Evolutionary conservation across 2,888 invertebrate species (phyloP).

Genomic region (Scaptomyza parva): DNA sequence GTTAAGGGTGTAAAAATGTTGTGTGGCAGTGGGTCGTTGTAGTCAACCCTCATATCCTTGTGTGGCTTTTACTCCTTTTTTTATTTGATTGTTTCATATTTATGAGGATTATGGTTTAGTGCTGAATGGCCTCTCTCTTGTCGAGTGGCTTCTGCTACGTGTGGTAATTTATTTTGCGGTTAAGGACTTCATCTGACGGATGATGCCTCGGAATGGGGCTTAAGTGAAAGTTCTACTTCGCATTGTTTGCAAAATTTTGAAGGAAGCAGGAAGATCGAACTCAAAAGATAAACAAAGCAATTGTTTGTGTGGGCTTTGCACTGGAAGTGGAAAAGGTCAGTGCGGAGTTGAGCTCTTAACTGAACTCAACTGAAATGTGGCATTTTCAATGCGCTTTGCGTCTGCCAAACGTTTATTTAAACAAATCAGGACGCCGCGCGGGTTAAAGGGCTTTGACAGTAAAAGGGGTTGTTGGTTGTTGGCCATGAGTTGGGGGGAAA

Average conservation of each 20-base stretch:
- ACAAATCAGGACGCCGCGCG: conserved; percentile 39
- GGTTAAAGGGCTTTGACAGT: conserved; percentile 26
- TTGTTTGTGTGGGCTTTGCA: conserved; percentile 1
- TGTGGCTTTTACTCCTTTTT: conserved; percentile 51
- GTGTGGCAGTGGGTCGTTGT: conserved; percentile 42
- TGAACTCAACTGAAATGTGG: conserved; percentile 48
- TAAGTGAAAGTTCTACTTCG: conserved; percentile 59
- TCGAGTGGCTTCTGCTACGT: conserved; percentile 55
- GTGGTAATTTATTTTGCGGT: conserved; percentile 67
- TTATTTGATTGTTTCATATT: conserved; percentile 80
- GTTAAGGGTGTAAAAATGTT: too few species aligned
- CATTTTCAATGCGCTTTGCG: conserved; percentile 49
- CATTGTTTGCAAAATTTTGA: conserved; percentile 58
- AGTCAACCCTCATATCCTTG: conserved; percentile 30
- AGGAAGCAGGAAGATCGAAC: conserved; percentile 42
- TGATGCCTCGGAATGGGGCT: conserved; percentile 37
- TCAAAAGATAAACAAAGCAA: conserved; percentile 64
- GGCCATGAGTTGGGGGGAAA: not conserved
- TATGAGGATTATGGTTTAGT: conserved; percentile 74
- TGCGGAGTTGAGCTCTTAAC: conserved; percentile 21
- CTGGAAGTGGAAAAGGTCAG: conserved; percentile 14
- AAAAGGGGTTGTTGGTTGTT: not conserved
- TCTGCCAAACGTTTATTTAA: conserved; percentile 48
- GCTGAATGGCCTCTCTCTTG: conserved; percentile 39
- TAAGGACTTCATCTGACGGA: conserved; percentile 51